These are phyloP conservation scores for Proteles cristata DNA, from an alignment of 2,113 vertebrate species.

Conservation along the genomic window DNA sequence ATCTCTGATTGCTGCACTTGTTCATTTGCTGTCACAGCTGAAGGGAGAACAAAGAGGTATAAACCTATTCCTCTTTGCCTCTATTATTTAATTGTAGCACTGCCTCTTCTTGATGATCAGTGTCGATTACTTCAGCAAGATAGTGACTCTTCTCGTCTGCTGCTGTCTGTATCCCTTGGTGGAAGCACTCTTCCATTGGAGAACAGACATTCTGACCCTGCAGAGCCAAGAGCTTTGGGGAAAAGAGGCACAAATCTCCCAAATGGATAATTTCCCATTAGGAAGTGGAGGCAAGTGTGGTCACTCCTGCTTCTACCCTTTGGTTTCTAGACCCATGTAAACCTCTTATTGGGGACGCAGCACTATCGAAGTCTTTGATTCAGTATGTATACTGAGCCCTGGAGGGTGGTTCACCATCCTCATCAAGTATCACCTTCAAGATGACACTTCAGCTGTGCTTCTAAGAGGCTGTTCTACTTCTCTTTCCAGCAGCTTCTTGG, in stretches of 20 bases:
- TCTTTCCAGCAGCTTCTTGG: neutral
- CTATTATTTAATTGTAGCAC: neutral
- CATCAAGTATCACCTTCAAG: neutral
- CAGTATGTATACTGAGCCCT: neutral
- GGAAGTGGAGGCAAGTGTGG: neutral
- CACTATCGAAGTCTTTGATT: neutral
- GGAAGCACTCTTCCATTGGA: neutral
- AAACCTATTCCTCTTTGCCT: neutral
- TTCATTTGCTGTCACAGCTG: neutral
- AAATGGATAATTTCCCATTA: neutral
- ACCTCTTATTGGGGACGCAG: neutral
- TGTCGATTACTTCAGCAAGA: neutral
- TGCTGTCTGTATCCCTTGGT: neutral
- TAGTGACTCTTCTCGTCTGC: neutral
- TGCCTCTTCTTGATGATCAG: neutral
- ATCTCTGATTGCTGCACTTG: neutral
- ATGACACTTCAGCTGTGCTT: neutral
- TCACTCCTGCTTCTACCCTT: neutral
- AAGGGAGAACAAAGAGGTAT: neutral
- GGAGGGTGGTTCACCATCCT: neutral
- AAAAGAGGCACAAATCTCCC: neutral
- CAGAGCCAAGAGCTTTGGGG: neutral
- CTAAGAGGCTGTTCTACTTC: neutral
- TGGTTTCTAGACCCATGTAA: neutral
- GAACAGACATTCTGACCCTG: neutral